These are phyloP conservation scores for Carassius carassius DNA, from an alignment of 2,113 vertebrate genomes.

Conservation along the genomic window DNA sequence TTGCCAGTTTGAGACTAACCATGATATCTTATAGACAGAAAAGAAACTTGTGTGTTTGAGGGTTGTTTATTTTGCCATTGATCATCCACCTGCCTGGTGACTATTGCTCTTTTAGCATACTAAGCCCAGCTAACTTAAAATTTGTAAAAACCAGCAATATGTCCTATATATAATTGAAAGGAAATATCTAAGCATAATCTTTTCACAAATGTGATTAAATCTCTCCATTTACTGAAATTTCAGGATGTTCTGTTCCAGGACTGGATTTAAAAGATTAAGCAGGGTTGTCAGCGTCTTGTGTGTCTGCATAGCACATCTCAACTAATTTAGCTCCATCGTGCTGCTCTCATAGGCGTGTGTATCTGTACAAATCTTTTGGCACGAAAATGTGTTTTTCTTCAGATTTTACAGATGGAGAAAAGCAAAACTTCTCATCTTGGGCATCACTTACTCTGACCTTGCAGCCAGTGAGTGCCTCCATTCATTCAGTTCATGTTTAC, in stretches of 20 bases:
- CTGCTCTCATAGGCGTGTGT: background rate
- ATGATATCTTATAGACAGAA: slow-evolving; percentile 59
- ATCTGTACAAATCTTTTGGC: slow-evolving; percentile 25
- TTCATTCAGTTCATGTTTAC: slow-evolving; percentile 54
- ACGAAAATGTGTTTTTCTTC: slow-evolving; percentile 54
- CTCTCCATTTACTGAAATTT: slow-evolving; percentile 14
- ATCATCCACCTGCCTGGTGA: background rate
- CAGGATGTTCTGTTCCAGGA: slow-evolving; percentile 11
- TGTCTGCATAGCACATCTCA: slow-evolving; percentile 9
- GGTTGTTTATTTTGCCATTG: background rate
- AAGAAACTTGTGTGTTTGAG: slow-evolving; percentile 61
- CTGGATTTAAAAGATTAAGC: slow-evolving; percentile 30
- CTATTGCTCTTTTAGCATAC: background rate
- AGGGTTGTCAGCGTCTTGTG: slow-evolving; percentile 8
- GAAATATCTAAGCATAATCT: background rate
- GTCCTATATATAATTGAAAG: background rate
- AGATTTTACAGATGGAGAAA: slow-evolving; percentile 59
- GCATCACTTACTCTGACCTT: slow-evolving; percentile 61
- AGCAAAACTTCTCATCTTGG: slow-evolving; percentile 57
- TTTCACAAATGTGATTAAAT: background rate
- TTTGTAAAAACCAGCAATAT: background rate
- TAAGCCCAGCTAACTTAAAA: background rate
- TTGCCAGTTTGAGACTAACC: background rate
- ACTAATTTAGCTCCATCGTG: background rate
- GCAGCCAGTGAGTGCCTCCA: slow-evolving; percentile 35